Base-by-base conservation (phyloP, 2,888 invertebrate genomes). In the Ochropacha duplaris region DNA sequence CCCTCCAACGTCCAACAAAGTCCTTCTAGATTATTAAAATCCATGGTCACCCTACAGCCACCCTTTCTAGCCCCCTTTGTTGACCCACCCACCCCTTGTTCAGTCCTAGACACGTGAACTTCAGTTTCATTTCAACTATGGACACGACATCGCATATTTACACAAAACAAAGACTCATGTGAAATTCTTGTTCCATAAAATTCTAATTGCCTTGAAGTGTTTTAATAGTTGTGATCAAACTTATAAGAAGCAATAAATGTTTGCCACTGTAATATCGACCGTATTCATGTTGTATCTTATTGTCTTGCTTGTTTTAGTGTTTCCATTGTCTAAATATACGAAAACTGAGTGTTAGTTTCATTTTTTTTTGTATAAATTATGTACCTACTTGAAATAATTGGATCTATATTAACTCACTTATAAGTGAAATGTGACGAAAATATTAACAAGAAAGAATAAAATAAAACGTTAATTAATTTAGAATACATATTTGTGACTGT, bases 301-400 rank as follows among this genome's bases (percentile, higher is more conserved):
- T 60, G 81, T 88, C 49, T 66, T 92, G n/a, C 60, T 90, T 0
- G 78, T 90, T 5, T 61, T 92, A 6, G 78, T 90, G 49, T 92
- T 92, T 61, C 90, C 92, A 12, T 64, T 92, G 61, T 92, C 92
- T 2, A 88, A 85, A 60, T 90, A 92, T 65, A 84, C 78, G 12
- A 84, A 76, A 54, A 65, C 22, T 49, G 24, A 22, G 9, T 1
- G 31, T 57, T 0, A 50, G 62, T 54, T 68, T 68, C 54, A 63
- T 63, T 58, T 65, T n/a, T n/a, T n/a, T 22, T 34, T 55, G n/a
- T 14, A 54, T 36, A n/a, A 49, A 19, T 8, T 31, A 24, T 56
- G 49, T 26, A 24, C 19, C 49, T 28, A 34, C 5, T 5, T 28
- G 3, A 31, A 31, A 50, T n/a, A 24, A 24, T 24, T n/a, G n/a